These are phyloP conservation scores for Anastatus disparis DNA, from an alignment of 1,140 invertebrate genomes.

Conservation along the genomic window DNA sequence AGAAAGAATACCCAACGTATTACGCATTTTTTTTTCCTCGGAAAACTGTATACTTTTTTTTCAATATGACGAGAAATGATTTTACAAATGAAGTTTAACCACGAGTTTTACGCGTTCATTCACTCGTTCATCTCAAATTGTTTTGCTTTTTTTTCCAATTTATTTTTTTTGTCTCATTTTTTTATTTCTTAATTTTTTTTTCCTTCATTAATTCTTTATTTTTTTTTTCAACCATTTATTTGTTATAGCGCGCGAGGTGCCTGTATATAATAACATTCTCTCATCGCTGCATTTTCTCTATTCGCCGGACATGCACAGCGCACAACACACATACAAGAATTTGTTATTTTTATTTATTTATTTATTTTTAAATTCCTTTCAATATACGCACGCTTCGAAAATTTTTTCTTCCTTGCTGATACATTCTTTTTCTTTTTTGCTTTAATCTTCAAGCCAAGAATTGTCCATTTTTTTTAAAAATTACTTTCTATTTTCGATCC, in stretches of 20 bases:
- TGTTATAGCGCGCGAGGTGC: conserved; percentile 39
- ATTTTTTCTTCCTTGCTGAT: background rate
- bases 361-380: no score
- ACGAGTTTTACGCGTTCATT: conserved; percentile 58
- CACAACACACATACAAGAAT: conserved; percentile 15
- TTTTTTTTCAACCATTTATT: no score
- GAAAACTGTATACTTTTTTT: conserved; percentile 66
- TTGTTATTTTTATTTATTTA: no score
- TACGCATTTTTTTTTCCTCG: conserved; percentile 53
- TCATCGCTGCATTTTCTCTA: conserved; percentile 7
- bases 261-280: conserved; percentile 17
- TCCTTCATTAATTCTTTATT: background rate
- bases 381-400: background rate
- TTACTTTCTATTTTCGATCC: background rate
- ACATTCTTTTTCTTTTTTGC: background rate
- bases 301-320: background rate
- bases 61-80: conserved; percentile 67
- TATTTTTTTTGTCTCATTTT: background rate
- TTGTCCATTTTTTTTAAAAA: background rate
- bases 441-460: background rate
- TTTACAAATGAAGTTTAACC: conserved; percentile 69
- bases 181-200: background rate
- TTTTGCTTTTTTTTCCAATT: conserved; percentile 10
- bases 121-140: conserved; percentile 41
- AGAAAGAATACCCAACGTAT: conserved; percentile 62